A percentile compares a stretch with the other conserved stretches of the same genome.
Evolutionary conservation across 2,888 invertebrate genomes (phyloP).

Genomic region (Eupithecia tripunctaria): DNA sequence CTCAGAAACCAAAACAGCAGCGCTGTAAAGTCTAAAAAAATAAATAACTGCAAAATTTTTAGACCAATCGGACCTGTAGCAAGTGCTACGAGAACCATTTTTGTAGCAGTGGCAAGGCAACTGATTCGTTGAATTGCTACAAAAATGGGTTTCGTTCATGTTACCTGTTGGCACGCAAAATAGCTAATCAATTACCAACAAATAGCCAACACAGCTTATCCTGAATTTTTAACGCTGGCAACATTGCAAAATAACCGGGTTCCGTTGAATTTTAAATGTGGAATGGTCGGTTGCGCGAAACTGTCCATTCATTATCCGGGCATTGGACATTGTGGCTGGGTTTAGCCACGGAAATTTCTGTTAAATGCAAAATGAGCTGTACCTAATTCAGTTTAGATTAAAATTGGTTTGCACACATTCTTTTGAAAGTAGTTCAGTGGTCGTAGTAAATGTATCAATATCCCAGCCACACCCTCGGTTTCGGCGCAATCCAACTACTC

Average conservation of each 20-base stretch:
- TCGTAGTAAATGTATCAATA: too few relatives aligned
- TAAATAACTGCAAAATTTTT: neutral
- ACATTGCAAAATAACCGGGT: conserved; percentile 29
- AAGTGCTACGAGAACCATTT: conserved; percentile 1
- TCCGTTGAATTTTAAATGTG: conserved; percentile 53
- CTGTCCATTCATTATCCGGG: conserved; percentile 55
- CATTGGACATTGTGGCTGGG: conserved; percentile 44
- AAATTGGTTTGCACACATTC: neutral
- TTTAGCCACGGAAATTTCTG: conserved; percentile 21
- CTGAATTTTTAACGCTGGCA: conserved; percentile 33
- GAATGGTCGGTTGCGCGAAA: conserved; percentile 45
- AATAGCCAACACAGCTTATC: conserved; percentile 29
- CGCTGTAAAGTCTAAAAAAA: neutral
- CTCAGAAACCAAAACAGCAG: too few relatives aligned
- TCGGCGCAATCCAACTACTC: too few relatives aligned
- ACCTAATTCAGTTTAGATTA: neutral
- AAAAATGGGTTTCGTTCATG: conserved; percentile 15
- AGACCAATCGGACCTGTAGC: neutral
- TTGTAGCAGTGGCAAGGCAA: conserved; percentile 6
- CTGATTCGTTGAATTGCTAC: neutral
- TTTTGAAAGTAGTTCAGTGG: neutral
- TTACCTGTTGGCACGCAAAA: conserved; percentile 18
- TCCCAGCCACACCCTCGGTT: too few relatives aligned
- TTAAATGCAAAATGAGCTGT: conserved; percentile 18
- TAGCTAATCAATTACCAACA: conserved; percentile 29